A percentile compares a stretch with the other conserved stretches of the same genome.
phyloP scores from a whole-genome alignment of 2,888 invertebrate species.

The Sipha maydis region DNA sequence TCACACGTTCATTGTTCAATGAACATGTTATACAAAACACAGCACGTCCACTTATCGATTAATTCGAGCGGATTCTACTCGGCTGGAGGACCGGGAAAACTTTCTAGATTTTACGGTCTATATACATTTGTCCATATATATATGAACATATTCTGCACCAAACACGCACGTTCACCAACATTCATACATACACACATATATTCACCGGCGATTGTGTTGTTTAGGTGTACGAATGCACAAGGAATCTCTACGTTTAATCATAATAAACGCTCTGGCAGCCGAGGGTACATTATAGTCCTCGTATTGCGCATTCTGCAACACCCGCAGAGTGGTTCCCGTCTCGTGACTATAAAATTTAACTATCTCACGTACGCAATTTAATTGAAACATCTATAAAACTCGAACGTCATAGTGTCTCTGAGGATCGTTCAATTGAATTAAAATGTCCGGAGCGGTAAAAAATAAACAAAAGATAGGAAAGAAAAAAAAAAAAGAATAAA shows the following conservation, averaged over 20 bases:
- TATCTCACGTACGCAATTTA: slow-evolving; percentile 40
- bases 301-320: neutral
- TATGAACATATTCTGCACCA: neutral
- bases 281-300: neutral
- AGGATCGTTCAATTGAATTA: slow-evolving; percentile 44
- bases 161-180: neutral
- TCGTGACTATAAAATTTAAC: slow-evolving; percentile 35
- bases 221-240: neutral
- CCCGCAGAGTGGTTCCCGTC: neutral
- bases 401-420: slow-evolving; percentile 12
- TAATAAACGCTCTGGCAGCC: slow-evolving; percentile 34
- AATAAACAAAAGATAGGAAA: neutral
- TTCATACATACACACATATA: neutral
- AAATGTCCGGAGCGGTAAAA: slow-evolving; percentile 37
- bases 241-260: slow-evolving; percentile 44
- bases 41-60: slow-evolving; percentile 38
- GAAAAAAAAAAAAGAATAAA: neutral
- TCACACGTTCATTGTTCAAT: neutral
- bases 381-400: slow-evolving; percentile 52
- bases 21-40: slow-evolving; percentile 40
- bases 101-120: neutral
- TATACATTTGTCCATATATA: neutral
- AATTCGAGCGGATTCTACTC: slow-evolving; percentile 4
- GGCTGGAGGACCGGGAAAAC: neutral
- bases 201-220: too few species aligned